Percentiles rank a stretch among this genome's conserved stretches.
phyloP scores from a whole-genome alignment of 1,140 invertebrate genomes.

The Drosophila gunungcola region DNA sequence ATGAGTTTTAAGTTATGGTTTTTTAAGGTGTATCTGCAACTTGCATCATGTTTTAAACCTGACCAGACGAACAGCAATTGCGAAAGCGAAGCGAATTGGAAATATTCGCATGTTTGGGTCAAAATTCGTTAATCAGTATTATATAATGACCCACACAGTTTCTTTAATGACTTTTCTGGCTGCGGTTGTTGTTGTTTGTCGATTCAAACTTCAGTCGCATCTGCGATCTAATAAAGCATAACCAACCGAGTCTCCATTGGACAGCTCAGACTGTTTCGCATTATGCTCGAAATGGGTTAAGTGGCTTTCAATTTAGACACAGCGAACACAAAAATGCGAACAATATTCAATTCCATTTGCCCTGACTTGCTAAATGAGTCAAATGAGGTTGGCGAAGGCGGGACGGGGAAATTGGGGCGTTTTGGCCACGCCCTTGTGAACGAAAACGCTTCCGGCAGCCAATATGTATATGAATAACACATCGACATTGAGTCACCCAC shows the following conservation, averaged over 20 bases:
- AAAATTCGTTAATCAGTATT: slow-evolving; percentile 15
- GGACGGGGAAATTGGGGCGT: background rate
- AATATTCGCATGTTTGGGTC: background rate
- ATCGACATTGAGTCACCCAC: slow-evolving; percentile 45
- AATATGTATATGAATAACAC: slow-evolving; percentile 2
- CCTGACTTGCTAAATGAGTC: slow-evolving; percentile 45
- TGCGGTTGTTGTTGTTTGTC: slow-evolving; percentile 8
- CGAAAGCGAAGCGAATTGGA: slow-evolving; percentile 59
- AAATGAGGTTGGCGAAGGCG: slow-evolving; percentile 14
- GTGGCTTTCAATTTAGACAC: slow-evolving; percentile 74
- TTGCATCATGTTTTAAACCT: slow-evolving; percentile 15
- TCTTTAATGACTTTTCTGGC: slow-evolving; percentile 64
- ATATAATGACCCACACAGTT: slow-evolving; percentile 71
- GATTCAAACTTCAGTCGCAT: slow-evolving; percentile 51
- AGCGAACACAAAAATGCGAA: slow-evolving; percentile 43
- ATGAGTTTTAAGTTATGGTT: background rate
- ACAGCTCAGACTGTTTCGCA: slow-evolving; percentile 65
- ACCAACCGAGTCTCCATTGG: slow-evolving; percentile 21
- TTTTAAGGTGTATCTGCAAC: slow-evolving; percentile 4
- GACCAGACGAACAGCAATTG: slow-evolving; percentile 40
- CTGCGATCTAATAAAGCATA: slow-evolving; percentile 62
- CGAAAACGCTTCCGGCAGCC: slow-evolving; percentile 46
- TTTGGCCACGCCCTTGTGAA: slow-evolving; percentile 38
- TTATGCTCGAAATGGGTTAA: slow-evolving; percentile 79
- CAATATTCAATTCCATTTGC: slow-evolving; percentile 56